phyloP scores from a whole-genome alignment of 2,888 invertebrate genomes.

The Papilio protenor region DNA sequence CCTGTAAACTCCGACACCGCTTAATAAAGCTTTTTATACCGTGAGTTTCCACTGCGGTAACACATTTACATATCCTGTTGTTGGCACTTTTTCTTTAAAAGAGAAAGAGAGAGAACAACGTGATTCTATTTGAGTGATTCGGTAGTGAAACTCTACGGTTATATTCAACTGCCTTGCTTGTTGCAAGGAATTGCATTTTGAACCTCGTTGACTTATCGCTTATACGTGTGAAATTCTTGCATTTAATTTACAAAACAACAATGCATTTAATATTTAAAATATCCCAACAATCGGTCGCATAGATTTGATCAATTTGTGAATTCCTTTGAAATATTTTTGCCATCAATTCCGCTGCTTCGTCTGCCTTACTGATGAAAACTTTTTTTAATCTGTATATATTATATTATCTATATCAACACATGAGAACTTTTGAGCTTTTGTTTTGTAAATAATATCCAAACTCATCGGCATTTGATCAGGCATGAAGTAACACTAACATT shows the following conservation, averaged over 20 bases:
- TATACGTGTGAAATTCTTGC: slow-evolving; percentile 65
- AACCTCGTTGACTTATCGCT: slow-evolving; percentile 63
- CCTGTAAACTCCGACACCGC: slow-evolving; percentile 54
- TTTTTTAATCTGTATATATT: slow-evolving; percentile 68
- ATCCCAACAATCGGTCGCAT: slow-evolving; percentile 47
- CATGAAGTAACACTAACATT: slow-evolving; percentile 80
- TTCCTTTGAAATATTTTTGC: slow-evolving; percentile 54
- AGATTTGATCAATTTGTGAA: slow-evolving; percentile 47
- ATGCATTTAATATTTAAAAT: slow-evolving; percentile 37
- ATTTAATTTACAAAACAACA: slow-evolving; percentile 50
- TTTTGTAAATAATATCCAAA: slow-evolving; percentile 69
- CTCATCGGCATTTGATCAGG: slow-evolving; percentile 64
- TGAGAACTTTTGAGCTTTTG: slow-evolving; percentile 67
- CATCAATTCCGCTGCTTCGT: slow-evolving; percentile 73
- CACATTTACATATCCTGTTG: background rate
- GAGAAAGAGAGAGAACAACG: background rate
- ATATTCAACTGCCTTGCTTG: slow-evolving; percentile 52
- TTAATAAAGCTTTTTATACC: slow-evolving; percentile 59
- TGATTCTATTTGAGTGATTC: background rate
- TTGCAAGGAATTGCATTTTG: slow-evolving; percentile 63
- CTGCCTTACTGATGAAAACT: slow-evolving; percentile 82
- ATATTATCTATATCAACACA: slow-evolving; percentile 58
- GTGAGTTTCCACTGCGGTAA: background rate
- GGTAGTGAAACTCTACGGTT: slow-evolving; percentile 31
- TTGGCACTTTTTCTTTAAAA: background rate